phyloP scores from a whole-genome alignment of 2,888 invertebrate species.

The Lathronympha strigana region DNA sequence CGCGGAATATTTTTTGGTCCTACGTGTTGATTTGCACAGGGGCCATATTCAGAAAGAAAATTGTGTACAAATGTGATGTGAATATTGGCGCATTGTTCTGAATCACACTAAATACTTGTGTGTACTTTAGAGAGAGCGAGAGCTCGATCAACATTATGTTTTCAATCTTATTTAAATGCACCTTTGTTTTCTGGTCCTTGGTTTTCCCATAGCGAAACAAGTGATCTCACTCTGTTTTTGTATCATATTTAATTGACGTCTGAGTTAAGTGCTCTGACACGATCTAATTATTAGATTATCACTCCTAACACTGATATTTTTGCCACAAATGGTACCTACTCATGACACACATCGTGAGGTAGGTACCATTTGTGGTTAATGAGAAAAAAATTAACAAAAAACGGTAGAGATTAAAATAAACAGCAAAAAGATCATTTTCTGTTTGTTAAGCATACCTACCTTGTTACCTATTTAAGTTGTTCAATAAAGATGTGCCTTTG shows the following conservation, averaged over 20 bases:
- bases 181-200: slow-evolving; percentile 27
- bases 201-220: slow-evolving; percentile 53
- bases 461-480: slow-evolving; percentile 19
- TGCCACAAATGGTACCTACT: too few relatives aligned
- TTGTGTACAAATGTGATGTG: background rate
- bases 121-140: background rate
- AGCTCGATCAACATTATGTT: background rate
- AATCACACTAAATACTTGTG: background rate
- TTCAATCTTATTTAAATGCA: background rate
- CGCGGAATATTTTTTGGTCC: slow-evolving; percentile 33
- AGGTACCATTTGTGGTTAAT: too few relatives aligned
- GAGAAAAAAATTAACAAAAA: too few relatives aligned
- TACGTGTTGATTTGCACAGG: slow-evolving; percentile 42
- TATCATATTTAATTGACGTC: slow-evolving; percentile 37
- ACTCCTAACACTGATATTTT: too few relatives aligned
- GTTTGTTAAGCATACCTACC: too few relatives aligned
- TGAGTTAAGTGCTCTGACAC: slow-evolving; percentile 37
- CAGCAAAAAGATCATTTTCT: background rate
- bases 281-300: slow-evolving; percentile 28
- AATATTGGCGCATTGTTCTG: background rate
- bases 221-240: slow-evolving; percentile 53
- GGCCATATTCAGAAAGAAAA: background rate
- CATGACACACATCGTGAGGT: too few relatives aligned
- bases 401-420: background rate
- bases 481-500: slow-evolving; percentile 8